phyloP scores from a whole-genome alignment of 1,140 invertebrate species.

The Oreohelix idahoensis region DNA sequence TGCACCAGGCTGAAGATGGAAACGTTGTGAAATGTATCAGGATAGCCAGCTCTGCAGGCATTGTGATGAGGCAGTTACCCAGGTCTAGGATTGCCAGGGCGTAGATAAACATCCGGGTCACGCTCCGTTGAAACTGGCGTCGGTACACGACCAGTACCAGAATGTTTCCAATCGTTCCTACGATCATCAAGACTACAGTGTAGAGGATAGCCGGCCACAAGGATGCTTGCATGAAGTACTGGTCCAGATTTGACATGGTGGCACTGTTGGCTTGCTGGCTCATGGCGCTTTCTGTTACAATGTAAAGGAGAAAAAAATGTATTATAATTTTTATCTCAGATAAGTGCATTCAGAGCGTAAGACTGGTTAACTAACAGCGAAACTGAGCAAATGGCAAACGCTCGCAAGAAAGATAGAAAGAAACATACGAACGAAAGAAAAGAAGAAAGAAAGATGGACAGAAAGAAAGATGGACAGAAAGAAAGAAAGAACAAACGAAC shows the following conservation, averaged over 20 bases:
- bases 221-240: not conserved
- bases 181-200: conserved; percentile 49
- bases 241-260: not conserved
- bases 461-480: not conserved
- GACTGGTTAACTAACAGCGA: too few relatives aligned
- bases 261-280: not conserved
- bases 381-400: too few relatives aligned
- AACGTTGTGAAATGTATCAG: conserved; percentile 54
- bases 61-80: conserved; percentile 55
- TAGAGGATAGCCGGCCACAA: conserved; percentile 53
- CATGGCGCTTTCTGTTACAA: not conserved
- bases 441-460: not conserved
- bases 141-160: conserved; percentile 59
- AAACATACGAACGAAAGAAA: not conserved
- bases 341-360: too few relatives aligned
- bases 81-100: conserved; percentile 59
- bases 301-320: too few relatives aligned
- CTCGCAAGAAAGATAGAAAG: too few relatives aligned
- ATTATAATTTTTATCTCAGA: too few relatives aligned
- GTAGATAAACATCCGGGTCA: conserved; percentile 62
- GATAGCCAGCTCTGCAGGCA: conserved; percentile 59
- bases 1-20: conserved; percentile 56
- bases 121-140: conserved; percentile 52
- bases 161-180: conserved; percentile 58
- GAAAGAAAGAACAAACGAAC: not conserved